Conservation (phyloP, 2,113 vertebrate genomes). For the Abramis brama region DNA sequence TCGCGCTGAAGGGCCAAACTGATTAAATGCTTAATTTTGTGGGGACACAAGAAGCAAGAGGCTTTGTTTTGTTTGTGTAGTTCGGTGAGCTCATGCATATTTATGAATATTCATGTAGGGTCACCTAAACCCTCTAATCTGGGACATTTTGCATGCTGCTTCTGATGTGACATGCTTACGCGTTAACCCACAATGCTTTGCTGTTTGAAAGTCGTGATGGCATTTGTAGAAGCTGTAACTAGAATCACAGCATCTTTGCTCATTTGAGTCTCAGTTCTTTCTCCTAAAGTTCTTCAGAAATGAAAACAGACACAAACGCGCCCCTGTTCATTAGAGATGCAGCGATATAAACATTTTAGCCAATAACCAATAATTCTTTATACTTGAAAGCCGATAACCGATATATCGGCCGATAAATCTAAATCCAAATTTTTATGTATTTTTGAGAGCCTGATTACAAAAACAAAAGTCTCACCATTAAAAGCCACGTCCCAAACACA, state of each 20-base stretch:
- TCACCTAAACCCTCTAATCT: not conserved
- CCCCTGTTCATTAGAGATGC: too few relatives aligned
- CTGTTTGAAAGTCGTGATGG: not conserved
- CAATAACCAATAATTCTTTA: too few relatives aligned
- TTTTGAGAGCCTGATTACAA: too few relatives aligned
- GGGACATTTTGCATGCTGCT: not conserved
- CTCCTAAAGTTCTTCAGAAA: not conserved
- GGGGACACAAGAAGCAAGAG: not conserved
- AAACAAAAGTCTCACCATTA: too few relatives aligned
- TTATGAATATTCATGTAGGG: conserved; percentile 19
- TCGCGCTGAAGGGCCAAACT: conserved; percentile 32
- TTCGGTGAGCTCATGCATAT: conserved; percentile 28
- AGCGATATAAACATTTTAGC: too few relatives aligned
- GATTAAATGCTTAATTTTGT: conserved; percentile 47
- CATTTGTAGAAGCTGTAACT: not conserved
- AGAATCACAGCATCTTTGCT: not conserved
- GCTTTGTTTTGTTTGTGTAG: conserved; percentile 40
- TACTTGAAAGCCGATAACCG: too few relatives aligned
- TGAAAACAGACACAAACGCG: too few relatives aligned
- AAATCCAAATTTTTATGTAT: too few relatives aligned
- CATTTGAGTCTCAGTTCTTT: not conserved
- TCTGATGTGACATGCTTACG: not conserved
- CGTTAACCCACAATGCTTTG: not conserved
- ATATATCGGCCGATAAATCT: too few relatives aligned
- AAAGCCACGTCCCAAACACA: too few relatives aligned